Conservation (phyloP, 1,140 invertebrate genomes). For the Caenorhabditis briggsae region DNA sequence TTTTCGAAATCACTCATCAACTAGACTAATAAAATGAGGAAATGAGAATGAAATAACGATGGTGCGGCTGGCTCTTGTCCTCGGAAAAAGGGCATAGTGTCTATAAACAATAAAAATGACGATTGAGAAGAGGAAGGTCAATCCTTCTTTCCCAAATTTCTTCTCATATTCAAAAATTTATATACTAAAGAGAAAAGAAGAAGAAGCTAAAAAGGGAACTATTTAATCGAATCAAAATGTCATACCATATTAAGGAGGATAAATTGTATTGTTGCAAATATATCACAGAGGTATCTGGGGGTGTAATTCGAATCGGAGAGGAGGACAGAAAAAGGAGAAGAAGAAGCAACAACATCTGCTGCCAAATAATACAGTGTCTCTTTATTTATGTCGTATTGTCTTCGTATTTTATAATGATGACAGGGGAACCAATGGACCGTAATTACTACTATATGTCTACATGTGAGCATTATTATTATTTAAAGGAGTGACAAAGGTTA, state of each 20-base stretch:
- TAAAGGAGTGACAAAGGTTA: not conserved
- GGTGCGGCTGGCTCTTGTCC: constrained; percentile 38
- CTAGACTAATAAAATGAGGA: not conserved
- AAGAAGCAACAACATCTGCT: constrained; percentile 54
- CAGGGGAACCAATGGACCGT: not conserved
- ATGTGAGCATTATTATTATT: constrained; percentile 43
- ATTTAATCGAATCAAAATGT: constrained; percentile 43
- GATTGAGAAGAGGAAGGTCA: constrained; percentile 46
- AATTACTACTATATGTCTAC: constrained; percentile 11
- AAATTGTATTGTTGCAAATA: not conserved
- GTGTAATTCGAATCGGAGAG: constrained; percentile 48
- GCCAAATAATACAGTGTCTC: not conserved
- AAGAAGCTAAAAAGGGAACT: not conserved
- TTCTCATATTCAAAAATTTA: not conserved
- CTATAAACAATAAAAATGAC: constrained; percentile 52
- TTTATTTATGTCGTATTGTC: constrained; percentile 54
- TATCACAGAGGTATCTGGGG: not conserved
- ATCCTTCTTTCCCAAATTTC: not conserved
- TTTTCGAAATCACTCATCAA: constrained; percentile 13
- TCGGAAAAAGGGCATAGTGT: constrained; percentile 34
- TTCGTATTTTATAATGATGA: constrained; percentile 15
- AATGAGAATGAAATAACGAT: not conserved
- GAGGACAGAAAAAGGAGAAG: not conserved
- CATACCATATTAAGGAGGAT: constrained; percentile 35
- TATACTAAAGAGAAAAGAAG: not conserved